Base-by-base conservation (phyloP, 2,888 invertebrate species). In the Andrena camellia region DNA sequence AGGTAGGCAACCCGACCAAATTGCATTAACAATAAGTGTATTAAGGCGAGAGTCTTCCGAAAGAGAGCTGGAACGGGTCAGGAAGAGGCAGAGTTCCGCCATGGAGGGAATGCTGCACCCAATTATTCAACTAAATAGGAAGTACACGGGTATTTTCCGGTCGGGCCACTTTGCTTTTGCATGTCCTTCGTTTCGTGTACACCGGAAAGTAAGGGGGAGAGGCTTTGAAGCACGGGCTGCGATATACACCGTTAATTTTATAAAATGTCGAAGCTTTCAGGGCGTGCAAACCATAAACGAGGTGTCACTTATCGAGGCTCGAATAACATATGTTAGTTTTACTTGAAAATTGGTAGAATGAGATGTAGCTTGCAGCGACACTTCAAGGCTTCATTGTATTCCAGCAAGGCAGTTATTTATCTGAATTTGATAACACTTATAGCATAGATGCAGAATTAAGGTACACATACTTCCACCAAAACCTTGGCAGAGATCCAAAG, bases 11-110 rank as follows among this genome's bases (percentile, higher is more conserved):
- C 89, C 90, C 85, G 81, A 67, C 69, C 78, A 88, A 92, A 92
- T 92, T 89, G 86, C 87, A 91, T 92, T 92, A 87, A 88, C 86
- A 80, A 84, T 87, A 92, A 91, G 85, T 88, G 90, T 89, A 90
- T 90, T 90, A 90, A 89, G 86, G 86, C 83, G 81, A 82, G 83
- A 86, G 88, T 86, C 84, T 86, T 84, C 71, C 81, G 67, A 85
- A 85, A 78, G 84, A 80, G 72, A 73, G 62, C 42, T 26, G 48
- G 33, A 54, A 17, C 42, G 42, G 17, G 42, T 42, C 42, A 48
- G 60, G 31, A 52, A 17, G n/a, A 17, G 33, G 52, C 5, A n/a
- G 52, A 23, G 83, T 86, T 84, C 80, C 75, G 73, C 81, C 78
- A 73, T 81, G 77, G 85, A 81, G 83, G 84, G 83, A 87, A 78